A percentile compares a stretch with the other conserved stretches of the same genome.
Evolutionary conservation across 2,888 invertebrate genomes (phyloP).

Genomic region (Ernsta delagoae): DNA sequence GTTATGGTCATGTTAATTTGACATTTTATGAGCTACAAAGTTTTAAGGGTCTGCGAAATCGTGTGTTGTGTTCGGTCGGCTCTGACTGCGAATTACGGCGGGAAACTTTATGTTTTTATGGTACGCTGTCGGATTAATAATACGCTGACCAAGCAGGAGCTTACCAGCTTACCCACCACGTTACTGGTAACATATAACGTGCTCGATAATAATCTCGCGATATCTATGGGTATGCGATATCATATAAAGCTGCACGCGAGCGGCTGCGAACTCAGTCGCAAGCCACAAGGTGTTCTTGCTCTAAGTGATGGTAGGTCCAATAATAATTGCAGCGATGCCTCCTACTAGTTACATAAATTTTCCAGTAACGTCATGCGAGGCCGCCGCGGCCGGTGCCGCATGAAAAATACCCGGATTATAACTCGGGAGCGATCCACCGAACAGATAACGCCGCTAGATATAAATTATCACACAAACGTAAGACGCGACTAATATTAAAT

Average conservation of each 20-base stretch:
- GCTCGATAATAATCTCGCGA: constrained; percentile 41
- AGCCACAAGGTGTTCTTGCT: constrained; percentile 38
- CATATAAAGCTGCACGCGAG: constrained; percentile 42
- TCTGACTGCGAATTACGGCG: constrained; percentile 22
- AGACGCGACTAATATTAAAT: constrained; percentile 83
- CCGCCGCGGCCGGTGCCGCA: constrained; percentile 59
- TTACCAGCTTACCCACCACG: constrained; percentile 18
- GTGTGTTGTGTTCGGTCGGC: constrained; percentile 21
- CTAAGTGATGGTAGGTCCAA: constrained; percentile 49
- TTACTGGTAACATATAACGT: constrained; percentile 39
- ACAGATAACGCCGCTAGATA: constrained; percentile 77
- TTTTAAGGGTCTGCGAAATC: constrained; percentile 31
- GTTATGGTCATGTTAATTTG: constrained; percentile 65
- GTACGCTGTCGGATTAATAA: constrained; percentile 11
- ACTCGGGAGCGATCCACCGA: constrained; percentile 76
- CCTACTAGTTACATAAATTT: constrained; percentile 74
- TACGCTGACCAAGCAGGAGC: neutral
- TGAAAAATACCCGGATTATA: constrained; percentile 84
- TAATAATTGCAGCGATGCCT: constrained; percentile 74
- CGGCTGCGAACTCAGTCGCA: constrained; percentile 35
- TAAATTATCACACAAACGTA: constrained; percentile 82
- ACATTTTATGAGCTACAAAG: constrained; percentile 54
- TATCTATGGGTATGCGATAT: constrained; percentile 54
- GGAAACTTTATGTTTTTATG: constrained; percentile 24
- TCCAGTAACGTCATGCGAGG: constrained; percentile 58